Conservation (phyloP, 2,113 vertebrate genomes). For the Puntigrus tetrazona region DNA sequence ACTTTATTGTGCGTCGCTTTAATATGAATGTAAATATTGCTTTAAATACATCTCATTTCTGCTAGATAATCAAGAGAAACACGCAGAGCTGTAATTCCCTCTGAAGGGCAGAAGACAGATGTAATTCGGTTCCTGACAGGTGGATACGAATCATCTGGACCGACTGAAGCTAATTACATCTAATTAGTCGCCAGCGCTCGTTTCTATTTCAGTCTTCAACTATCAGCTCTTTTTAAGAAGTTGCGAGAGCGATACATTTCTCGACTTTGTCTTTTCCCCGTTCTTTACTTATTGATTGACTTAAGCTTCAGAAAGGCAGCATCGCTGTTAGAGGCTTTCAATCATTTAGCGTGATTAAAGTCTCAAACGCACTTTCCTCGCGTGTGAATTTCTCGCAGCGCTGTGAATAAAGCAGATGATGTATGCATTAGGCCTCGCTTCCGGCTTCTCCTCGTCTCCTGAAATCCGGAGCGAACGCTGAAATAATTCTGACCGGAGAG, state of each 20-base stretch:
- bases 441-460: not conserved
- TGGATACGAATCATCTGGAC: slow-evolving; percentile 8
- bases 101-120: not conserved
- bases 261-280: not conserved
- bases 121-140: not conserved
- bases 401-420: not conserved
- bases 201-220: not conserved
- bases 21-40: not conserved
- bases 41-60: not conserved
- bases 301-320: not conserved
- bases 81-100: not conserved
- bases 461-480: not conserved
- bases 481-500: not conserved
- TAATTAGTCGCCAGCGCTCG: not conserved
- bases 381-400: not conserved
- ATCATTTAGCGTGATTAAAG: not conserved
- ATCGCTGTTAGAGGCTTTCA: slow-evolving; percentile 16
- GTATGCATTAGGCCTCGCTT: not conserved
- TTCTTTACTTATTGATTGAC: slow-evolving; percentile 31
- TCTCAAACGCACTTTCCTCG: not conserved
- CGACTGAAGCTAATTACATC: slow-evolving; percentile 23
- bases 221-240: not conserved
- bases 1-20: not conserved
- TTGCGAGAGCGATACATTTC: not conserved
- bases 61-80: not conserved